Percentiles rank a stretch among this genome's conserved stretches.
phyloP scores from a whole-genome alignment of 37 sponge, comb jelly and placozoan genomes.

The Petrosia ficiformis region DNA sequence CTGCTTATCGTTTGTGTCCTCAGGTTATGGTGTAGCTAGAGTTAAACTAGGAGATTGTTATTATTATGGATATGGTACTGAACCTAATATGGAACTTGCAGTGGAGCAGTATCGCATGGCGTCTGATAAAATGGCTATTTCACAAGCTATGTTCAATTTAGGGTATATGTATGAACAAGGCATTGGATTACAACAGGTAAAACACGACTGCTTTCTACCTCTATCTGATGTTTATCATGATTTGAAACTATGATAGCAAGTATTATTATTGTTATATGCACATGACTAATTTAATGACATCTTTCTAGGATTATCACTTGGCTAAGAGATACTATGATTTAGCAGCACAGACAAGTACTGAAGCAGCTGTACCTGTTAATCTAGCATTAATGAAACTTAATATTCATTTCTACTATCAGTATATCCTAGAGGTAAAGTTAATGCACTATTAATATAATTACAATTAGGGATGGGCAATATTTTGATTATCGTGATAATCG shows the following conservation, averaged over 20 bases:
- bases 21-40: constrained; percentile 83
- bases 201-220: neutral
- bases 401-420: constrained; percentile 17
- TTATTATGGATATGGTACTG: constrained; percentile 96
- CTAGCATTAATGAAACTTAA: constrained; percentile 86
- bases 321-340: constrained; percentile 97
- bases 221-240: neutral
- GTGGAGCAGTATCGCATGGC: constrained; percentile 93
- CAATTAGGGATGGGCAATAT: no score
- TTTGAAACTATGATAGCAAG: neutral
- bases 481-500: no score
- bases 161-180: constrained; percentile 98
- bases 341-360: constrained; percentile 78
- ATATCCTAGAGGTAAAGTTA: constrained; percentile 2
- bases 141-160: constrained; percentile 98
- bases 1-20: neutral
- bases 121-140: constrained; percentile 65
- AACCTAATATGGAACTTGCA: constrained; percentile 82
- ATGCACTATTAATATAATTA: no score
- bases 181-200: constrained; percentile 86
- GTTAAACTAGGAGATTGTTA: constrained; percentile 97
- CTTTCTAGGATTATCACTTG: constrained; percentile 87
- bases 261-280: neutral
- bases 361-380: constrained; percentile 82
- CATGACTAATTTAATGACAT: no score